phyloP scores from a whole-genome alignment of 2,113 vertebrate species.

The Tupaia chinensis region DNA sequence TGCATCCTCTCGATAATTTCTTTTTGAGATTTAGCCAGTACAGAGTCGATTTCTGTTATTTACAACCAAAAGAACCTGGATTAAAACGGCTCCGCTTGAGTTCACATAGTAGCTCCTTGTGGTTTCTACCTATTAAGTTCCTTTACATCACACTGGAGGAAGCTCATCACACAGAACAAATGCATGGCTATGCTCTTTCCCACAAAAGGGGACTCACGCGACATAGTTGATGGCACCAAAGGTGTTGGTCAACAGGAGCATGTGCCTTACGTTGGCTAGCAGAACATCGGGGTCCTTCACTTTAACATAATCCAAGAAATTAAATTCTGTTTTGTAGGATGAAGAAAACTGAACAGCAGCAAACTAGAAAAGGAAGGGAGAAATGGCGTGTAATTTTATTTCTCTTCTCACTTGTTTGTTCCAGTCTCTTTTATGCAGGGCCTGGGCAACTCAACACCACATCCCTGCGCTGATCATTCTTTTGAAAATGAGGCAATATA shows the following conservation, averaged over 20 bases:
- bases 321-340: constrained; percentile 70
- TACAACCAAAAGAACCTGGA: neutral
- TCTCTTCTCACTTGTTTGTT: neutral
- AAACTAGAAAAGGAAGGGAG: constrained; percentile 85
- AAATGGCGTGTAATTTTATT: neutral
- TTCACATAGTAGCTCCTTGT: neutral
- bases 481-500: constrained; percentile 36
- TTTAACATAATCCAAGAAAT: constrained; percentile 85
- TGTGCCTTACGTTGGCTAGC: constrained; percentile 67
- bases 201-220: constrained; percentile 84
- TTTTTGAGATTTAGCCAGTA: neutral
- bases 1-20: neutral
- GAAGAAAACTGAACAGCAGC: constrained; percentile 91
- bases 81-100: neutral
- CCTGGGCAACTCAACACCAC: neutral
- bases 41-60: neutral
- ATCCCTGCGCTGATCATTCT: neutral
- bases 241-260: constrained; percentile 85
- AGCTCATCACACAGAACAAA: neutral
- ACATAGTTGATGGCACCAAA: constrained; percentile 84
- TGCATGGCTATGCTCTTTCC: accelerated
- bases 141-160: neutral
- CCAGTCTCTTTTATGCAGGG: neutral
- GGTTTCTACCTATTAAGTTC: neutral
- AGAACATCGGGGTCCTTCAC: constrained; percentile 67